Conservation (phyloP, 1,140 invertebrate species). For the Metopolophium dirhodum region DNA sequence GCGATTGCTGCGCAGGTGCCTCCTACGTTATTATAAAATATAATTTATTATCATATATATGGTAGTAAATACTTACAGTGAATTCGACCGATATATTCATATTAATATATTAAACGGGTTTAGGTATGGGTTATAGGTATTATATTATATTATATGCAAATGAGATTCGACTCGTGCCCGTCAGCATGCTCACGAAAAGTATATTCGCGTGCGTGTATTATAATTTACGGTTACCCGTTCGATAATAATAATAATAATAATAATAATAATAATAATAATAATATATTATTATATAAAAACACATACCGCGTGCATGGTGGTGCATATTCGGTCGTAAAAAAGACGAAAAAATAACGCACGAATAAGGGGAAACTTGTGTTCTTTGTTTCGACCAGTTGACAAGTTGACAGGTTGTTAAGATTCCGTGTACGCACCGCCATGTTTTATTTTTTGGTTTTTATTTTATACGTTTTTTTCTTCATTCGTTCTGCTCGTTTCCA, state of each 20-base stretch:
- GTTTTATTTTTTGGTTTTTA: slow-evolving; percentile 41
- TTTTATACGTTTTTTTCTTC: slow-evolving; percentile 18
- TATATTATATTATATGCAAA: neutral
- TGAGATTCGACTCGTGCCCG: neutral
- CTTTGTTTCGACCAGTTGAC: slow-evolving; percentile 47
- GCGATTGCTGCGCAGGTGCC: neutral
- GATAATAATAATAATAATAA: too few relatives aligned
- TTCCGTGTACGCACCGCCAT: slow-evolving; percentile 25
- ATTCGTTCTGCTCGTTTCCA: slow-evolving; percentile 4
- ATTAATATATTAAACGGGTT: neutral
- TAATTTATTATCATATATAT: neutral
- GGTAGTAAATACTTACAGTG: neutral
- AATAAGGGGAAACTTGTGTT: slow-evolving; percentile 16
- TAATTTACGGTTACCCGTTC: neutral
- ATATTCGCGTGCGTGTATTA: neutral
- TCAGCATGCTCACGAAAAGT: neutral
- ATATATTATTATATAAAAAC: neutral
- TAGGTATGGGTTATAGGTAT: too few relatives aligned
- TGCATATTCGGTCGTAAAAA: neutral
- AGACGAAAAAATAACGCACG: neutral
- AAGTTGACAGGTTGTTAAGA: slow-evolving; percentile 51
- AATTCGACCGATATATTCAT: neutral
- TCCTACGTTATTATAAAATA: neutral
- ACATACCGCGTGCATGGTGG: neutral
- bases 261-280: neutral